Base-by-base conservation (phyloP, 2,888 invertebrate species). In the Aphodius granarius region DNA sequence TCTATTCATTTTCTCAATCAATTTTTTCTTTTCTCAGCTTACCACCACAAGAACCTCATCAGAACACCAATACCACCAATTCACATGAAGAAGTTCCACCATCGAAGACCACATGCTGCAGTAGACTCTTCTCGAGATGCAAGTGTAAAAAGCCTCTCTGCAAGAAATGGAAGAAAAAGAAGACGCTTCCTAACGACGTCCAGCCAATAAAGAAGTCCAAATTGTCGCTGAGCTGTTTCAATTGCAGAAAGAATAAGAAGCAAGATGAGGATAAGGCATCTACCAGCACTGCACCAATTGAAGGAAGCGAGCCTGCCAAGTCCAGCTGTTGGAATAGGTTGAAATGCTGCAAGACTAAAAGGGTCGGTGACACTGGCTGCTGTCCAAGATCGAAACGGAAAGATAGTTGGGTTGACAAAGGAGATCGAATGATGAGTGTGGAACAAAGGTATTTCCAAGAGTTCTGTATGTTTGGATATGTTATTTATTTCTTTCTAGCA, bases 341-440 rank as follows among this genome's bases (percentile, higher is more conserved):
- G 63, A 86, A 85, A 74, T 87, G 86, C 75, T 86, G 86, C 78
- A 83, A 82, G 82, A 88, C 87, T 78, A 88, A 88, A 16, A 89
- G 88, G 71, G 81, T 90, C 9, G 89, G 89, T 66, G 89, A 90
- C 79, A 81, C 89, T 0, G 83, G 89, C 63, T 89, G 88, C 78
- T 85, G 83, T 78, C 83, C 85, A 22, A 80, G 79, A 17, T 80
- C 82, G 62, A 83, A 83, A 78, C 86, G 81, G 84, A 88, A 86
- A 77, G 83, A 84, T n/a, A 86, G 84, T 82, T 88, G 89, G 90
- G 86, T 86, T 0, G 90, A 88, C 79, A 88, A 89, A 81, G 87
- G 89, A 18, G 91, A 90, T 21, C 71, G 65, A 63, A 74, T 63
- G 63, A 72, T 64, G 21, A 72, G 74, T 16, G 43, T 82, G 15